Percentiles rank a stretch among this genome's conserved stretches.
These are phyloP conservation scores for Lordiphosa clarofinis DNA, from an alignment of 1,140 invertebrate species.

Conservation along the genomic window DNA sequence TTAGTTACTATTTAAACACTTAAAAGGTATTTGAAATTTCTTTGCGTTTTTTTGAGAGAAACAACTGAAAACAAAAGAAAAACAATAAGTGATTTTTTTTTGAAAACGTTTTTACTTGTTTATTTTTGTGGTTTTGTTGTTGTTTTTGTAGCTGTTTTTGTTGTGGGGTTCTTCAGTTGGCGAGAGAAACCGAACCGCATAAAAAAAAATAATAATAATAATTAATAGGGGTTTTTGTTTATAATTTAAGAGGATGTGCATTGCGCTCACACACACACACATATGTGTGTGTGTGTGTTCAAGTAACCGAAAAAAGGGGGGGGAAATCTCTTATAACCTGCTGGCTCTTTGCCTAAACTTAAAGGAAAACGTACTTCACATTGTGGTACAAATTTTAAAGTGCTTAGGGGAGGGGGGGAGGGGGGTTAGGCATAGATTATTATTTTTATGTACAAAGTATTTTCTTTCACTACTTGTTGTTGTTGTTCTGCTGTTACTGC, in stretches of 20 bases:
- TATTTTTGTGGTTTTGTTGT: too few relatives aligned
- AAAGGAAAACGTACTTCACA: conserved; percentile 12
- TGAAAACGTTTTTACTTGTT: too few relatives aligned
- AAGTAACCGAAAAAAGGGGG: neutral
- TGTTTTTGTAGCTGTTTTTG: too few relatives aligned
- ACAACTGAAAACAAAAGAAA: too few relatives aligned
- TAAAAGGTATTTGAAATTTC: conserved; percentile 6
- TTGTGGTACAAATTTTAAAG: conserved; percentile 2
- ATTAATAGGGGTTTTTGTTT: conserved; percentile 12
- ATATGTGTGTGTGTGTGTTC: conserved; percentile 3
- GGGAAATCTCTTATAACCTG: conserved; percentile 6
- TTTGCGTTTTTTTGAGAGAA: neutral
- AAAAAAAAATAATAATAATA: conserved; percentile 7
- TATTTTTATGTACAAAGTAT: too few relatives aligned
- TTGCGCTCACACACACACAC: neutral
- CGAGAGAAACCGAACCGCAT: conserved; percentile 4
- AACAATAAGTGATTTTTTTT: too few relatives aligned
- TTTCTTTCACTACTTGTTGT: too few relatives aligned
- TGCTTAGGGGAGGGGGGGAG: neutral
- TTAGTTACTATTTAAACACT: conserved; percentile 10
- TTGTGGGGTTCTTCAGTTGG: too few relatives aligned
- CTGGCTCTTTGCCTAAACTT: conserved; percentile 7
- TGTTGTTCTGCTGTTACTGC: too few relatives aligned
- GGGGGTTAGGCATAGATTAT: too few relatives aligned
- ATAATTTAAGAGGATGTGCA: conserved; percentile 8